Conservation (phyloP, 2,797 vertebrate genomes). For the Lycodopsis pacificus region DNA sequence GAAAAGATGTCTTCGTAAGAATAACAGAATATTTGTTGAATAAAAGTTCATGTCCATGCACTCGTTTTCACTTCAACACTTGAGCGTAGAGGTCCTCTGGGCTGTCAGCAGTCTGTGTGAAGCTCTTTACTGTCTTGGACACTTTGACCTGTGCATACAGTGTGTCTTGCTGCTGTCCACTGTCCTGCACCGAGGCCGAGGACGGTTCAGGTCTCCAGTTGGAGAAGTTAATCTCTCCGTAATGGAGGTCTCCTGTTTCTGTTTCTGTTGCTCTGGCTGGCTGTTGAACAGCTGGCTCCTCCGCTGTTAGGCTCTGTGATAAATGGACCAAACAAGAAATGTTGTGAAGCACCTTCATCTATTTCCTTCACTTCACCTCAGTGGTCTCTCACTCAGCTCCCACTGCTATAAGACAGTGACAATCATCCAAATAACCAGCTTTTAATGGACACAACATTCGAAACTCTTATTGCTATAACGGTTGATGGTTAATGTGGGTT, state of each 20-base stretch:
- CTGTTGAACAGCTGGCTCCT: background rate
- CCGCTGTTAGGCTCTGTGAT: slow-evolving; percentile 17
- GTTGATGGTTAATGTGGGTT: too few species aligned
- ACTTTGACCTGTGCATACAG: slow-evolving; percentile 49
- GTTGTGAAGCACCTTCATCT: background rate
- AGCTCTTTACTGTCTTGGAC: background rate
- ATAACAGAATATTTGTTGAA: too few species aligned
- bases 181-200: background rate
- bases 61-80: slow-evolving; percentile 16
- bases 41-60: background rate
- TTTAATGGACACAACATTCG: too few species aligned
- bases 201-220: background rate
- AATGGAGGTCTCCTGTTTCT: slow-evolving; percentile 44
- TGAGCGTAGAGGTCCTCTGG: slow-evolving; percentile 23
- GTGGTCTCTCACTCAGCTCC: too few species aligned
- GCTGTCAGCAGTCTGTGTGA: background rate
- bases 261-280: background rate
- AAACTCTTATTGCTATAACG: background rate
- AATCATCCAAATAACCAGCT: too few species aligned
- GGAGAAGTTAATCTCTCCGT: slow-evolving; percentile 56
- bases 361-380: too few species aligned
- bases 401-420: too few species aligned
- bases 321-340: background rate
- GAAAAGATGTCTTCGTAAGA: background rate
- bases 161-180: background rate